These are phyloP conservation scores for Paracyclopina nana DNA, from an alignment of 1,140 invertebrate species.

Conservation along the genomic window DNA sequence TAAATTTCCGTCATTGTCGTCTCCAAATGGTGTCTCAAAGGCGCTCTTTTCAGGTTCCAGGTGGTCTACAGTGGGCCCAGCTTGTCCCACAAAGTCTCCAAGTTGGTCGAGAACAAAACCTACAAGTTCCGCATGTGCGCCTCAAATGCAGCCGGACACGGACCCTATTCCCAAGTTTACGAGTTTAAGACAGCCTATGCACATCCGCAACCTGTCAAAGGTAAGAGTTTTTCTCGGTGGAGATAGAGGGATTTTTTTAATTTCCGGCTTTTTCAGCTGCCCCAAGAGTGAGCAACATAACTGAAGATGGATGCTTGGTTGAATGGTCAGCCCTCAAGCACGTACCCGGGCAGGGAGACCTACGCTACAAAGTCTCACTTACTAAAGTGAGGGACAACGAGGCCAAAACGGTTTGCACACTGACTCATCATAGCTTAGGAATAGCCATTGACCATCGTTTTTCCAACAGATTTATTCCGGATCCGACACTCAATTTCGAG, in stretches of 20 bases:
- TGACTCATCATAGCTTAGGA: not conserved
- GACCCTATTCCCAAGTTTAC: slow-evolving; percentile 46
- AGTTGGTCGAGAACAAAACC: slow-evolving; percentile 22
- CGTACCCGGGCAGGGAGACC: not conserved
- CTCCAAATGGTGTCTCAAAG: too few relatives aligned
- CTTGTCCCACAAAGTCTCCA: slow-evolving; percentile 12
- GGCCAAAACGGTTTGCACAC: not conserved
- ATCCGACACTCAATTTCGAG: slow-evolving; percentile 4
- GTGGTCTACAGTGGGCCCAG: slow-evolving; percentile 8
- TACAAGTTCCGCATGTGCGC: slow-evolving; percentile 65
- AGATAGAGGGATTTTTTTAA: not conserved
- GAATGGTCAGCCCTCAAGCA: slow-evolving; percentile 4
- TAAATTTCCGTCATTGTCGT: slow-evolving; percentile 14
- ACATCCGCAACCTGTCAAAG: slow-evolving; percentile 51
- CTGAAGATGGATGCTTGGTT: slow-evolving; percentile 9
- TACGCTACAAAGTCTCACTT: slow-evolving; percentile 13
- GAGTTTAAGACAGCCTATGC: slow-evolving; percentile 48
- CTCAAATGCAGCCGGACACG: slow-evolving; percentile 56
- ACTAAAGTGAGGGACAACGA: slow-evolving; percentile 11
- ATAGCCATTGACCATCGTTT: not conserved
- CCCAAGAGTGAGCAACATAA: slow-evolving; percentile 7
- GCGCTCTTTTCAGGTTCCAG: slow-evolving; percentile 2
- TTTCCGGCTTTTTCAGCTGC: slow-evolving; percentile 1
- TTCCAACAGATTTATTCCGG: slow-evolving; percentile 1
- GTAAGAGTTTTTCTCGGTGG: slow-evolving; percentile 24